phyloP scores from a whole-genome alignment of 2,888 invertebrate genomes.

The Thera britannica region DNA sequence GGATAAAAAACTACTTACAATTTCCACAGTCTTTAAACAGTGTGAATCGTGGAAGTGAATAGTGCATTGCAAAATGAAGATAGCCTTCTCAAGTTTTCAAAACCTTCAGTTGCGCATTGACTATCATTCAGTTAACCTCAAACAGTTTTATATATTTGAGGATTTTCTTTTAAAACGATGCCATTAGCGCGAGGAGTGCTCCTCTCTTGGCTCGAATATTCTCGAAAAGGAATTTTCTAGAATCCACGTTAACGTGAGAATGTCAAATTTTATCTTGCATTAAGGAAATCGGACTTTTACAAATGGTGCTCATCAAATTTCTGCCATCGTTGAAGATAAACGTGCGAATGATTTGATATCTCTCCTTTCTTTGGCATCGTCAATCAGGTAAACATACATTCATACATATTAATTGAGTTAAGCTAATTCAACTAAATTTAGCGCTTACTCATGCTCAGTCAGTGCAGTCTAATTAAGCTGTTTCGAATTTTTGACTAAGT shows the following conservation, averaged over 20 bases:
- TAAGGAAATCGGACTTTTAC: constrained; percentile 58
- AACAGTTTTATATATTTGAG: constrained; percentile 1
- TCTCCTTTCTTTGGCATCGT: constrained; percentile 36
- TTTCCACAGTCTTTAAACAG: no score
- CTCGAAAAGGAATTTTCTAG: constrained; percentile 62
- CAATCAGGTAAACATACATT: background rate
- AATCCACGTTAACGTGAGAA: constrained; percentile 58
- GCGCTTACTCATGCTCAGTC: no score
- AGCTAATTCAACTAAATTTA: no score
- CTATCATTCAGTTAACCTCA: background rate
- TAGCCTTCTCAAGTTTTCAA: background rate
- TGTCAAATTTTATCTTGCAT: constrained; percentile 63
- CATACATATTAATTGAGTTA: background rate
- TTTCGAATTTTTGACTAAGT: no score
- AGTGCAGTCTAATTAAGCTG: no score
- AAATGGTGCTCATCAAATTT: constrained; percentile 61
- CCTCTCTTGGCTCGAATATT: constrained; percentile 63
- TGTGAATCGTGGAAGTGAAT: no score
- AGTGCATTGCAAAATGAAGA: background rate
- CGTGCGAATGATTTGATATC: constrained; percentile 50
- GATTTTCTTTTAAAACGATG: constrained; percentile 65
- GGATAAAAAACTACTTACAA: no score
- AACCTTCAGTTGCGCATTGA: background rate
- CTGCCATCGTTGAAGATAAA: constrained; percentile 45
- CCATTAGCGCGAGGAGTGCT: constrained; percentile 76